Evolutionary conservation across 2,113 vertebrate genomes (phyloP).

Genomic region (Hirundichthys speculiger): DNA sequence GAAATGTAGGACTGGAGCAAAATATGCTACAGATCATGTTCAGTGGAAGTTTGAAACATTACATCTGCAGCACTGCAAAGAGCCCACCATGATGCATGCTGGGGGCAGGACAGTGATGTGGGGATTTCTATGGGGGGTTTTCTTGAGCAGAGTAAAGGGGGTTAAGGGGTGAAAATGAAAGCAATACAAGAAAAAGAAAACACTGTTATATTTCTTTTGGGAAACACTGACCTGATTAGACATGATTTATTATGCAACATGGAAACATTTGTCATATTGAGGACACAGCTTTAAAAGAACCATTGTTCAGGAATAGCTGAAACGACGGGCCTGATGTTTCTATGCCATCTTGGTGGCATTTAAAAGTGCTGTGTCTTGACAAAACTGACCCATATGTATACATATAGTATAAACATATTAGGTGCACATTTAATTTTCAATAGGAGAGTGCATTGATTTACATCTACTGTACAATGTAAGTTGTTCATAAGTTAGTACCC

Average conservation of each 20-base stretch:
- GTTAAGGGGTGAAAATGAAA: neutral
- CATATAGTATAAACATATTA: no score
- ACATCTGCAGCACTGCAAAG: neutral
- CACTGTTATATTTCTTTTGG: neutral
- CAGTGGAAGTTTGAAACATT: no score
- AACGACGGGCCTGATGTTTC: no score
- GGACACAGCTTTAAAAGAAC: neutral
- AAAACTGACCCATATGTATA: no score
- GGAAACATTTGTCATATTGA: neutral
- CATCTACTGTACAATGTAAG: no score
- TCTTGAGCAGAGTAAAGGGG: neutral
- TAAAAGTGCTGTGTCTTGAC: no score
- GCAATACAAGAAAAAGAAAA: neutral
- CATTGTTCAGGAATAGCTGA: no score
- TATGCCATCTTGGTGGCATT: no score
- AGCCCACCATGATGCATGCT: neutral
- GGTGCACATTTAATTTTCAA: no score
- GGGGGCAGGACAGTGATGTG: neutral
- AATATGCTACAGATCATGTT: neutral
- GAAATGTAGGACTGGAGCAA: neutral
- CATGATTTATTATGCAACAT: neutral
- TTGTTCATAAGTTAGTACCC: no score
- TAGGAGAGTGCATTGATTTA: no score
- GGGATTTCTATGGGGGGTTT: conserved; percentile 2
- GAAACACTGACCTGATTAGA: neutral